Conservation (phyloP, 2,797 vertebrate species). For the Apogon talboti region DNA sequence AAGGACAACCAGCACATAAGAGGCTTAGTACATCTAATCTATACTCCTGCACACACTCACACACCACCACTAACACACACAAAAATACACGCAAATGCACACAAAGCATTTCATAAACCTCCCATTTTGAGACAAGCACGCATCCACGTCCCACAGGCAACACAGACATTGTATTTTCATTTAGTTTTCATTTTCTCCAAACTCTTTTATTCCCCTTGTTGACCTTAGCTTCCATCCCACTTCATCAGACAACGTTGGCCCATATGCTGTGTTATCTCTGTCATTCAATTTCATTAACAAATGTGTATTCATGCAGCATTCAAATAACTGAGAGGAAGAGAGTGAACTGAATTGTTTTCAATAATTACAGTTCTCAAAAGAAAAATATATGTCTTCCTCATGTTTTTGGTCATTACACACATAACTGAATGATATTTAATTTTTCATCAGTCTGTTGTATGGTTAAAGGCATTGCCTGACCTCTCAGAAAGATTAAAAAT, state of each 20-base stretch:
- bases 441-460: conserved; percentile 25
- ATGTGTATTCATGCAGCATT: conserved; percentile 12
- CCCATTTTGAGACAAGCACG: conserved; percentile 70
- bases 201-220: conserved; percentile 69
- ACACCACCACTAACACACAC: conserved; percentile 40
- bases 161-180: conserved; percentile 76
- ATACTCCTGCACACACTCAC: conserved; percentile 61
- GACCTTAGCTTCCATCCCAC: conserved; percentile 62
- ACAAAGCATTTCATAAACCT: conserved; percentile 73
- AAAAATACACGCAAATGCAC: conserved; percentile 42
- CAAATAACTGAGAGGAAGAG: conserved; percentile 30
- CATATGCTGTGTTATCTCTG: conserved; percentile 63
- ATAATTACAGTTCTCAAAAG: conserved; percentile 5
- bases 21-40: conserved; percentile 87
- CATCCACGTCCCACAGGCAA: conserved; percentile 65
- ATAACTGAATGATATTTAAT: conserved; percentile 1
- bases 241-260: conserved; percentile 54
- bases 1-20: conserved; percentile 85
- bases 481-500: conserved; percentile 20
- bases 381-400: conserved; percentile 2
- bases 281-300: conserved; percentile 61
- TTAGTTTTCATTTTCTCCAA: conserved; percentile 77
- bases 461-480: no score
- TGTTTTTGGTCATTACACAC: neutral
- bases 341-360: conserved; percentile 16